Evolutionary conservation across 2,797 vertebrate genomes (phyloP).

Genomic region (Pristis pectinata): DNA sequence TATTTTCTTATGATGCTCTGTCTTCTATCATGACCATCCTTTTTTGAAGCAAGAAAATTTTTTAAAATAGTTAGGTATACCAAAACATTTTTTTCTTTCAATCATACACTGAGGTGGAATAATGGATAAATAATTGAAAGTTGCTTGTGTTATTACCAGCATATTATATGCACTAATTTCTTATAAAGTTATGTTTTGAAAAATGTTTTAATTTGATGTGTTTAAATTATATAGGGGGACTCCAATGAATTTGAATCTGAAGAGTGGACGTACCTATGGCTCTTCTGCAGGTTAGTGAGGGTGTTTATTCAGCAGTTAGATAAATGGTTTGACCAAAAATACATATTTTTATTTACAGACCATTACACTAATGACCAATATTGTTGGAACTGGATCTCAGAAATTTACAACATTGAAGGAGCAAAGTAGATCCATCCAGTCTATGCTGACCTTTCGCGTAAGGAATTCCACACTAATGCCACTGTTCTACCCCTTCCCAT

Average conservation of each 20-base stretch:
- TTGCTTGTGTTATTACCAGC: background rate
- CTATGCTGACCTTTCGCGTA: background rate
- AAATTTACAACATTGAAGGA: background rate
- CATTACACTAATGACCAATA: background rate
- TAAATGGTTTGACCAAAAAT: background rate
- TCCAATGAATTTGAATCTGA: slow-evolving; percentile 60
- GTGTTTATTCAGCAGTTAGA: background rate
- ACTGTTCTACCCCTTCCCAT: background rate
- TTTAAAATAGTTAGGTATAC: background rate
- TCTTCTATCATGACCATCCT: background rate
- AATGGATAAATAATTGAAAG: background rate
- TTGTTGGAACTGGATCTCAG: background rate
- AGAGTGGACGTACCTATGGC: slow-evolving; percentile 57
- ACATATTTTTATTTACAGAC: background rate
- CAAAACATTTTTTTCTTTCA: background rate
- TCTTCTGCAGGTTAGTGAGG: slow-evolving; percentile 52
- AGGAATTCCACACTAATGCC: background rate
- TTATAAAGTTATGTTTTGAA: background rate
- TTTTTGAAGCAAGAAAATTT: background rate
- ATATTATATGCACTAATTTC: background rate
- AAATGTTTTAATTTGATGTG: background rate
- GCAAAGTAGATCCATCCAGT: background rate
- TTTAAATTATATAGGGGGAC: slow-evolving; percentile 50
- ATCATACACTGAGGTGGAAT: background rate
- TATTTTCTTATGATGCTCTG: no score